phyloP scores from a whole-genome alignment of 2,888 invertebrate genomes.

The Tanaodytes sp. region DNA sequence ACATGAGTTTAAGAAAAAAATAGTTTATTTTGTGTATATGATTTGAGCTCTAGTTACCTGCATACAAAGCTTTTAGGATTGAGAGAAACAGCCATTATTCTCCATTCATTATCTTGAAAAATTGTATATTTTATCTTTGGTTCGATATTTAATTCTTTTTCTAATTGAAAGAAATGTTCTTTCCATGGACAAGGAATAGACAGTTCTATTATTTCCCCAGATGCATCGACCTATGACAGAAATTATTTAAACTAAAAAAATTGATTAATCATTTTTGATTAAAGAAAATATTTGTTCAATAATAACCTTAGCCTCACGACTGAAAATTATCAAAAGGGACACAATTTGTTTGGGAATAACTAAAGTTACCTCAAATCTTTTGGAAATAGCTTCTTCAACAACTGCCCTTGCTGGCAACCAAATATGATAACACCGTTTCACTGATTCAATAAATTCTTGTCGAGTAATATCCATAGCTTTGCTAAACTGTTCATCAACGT shows the following conservation, averaged over 20 bases:
- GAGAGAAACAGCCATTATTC: conserved; percentile 89
- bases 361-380: conserved; percentile 79
- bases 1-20: too few species aligned
- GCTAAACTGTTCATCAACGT: conserved; percentile 79
- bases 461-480: conserved; percentile 86
- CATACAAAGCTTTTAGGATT: conserved; percentile 80
- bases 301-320: too few species aligned
- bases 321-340: too few species aligned
- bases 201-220: conserved; percentile 88
- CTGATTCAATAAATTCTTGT: conserved; percentile 82
- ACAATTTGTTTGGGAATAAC: too few species aligned
- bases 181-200: conserved; percentile 89
- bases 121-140: conserved; percentile 82
- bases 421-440: conserved; percentile 76
- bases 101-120: conserved; percentile 84
- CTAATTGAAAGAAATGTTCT: conserved; percentile 87
- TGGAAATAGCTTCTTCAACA: conserved; percentile 82
- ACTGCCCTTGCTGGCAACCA: conserved; percentile 92
- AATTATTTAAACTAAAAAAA: too few species aligned
- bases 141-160: conserved; percentile 80
- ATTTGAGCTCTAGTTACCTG: too few species aligned
- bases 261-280: too few species aligned
- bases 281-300: too few species aligned
- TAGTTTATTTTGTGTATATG: too few species aligned
- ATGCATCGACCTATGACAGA: conserved; percentile 66